Percentiles rank a stretch among this genome's conserved stretches.
These are phyloP conservation scores for Pyrrhosoma nymphula DNA, from an alignment of 2,888 invertebrate genomes.

Conservation along the genomic window DNA sequence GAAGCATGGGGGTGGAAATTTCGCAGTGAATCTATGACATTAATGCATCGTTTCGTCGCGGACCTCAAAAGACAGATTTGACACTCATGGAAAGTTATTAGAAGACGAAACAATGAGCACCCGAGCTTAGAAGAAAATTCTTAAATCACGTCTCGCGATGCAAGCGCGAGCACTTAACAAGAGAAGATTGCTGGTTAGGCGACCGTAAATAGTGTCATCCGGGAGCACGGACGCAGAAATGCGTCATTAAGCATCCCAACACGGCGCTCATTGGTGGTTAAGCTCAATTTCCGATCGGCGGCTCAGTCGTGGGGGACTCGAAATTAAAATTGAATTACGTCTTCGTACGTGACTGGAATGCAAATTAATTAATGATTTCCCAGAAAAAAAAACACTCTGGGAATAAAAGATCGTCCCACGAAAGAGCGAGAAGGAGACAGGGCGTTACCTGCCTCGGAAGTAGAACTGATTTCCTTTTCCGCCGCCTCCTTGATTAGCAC, in stretches of 20 bases:
- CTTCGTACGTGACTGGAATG: background rate
- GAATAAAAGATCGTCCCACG: background rate
- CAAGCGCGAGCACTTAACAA: background rate
- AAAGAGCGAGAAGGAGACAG: background rate
- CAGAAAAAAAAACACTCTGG: background rate
- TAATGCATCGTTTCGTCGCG: no score
- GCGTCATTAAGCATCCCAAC: background rate
- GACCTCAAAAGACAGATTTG: no score
- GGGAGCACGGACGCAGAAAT: background rate
- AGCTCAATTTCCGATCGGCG: conserved; percentile 17
- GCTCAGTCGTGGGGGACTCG: background rate
- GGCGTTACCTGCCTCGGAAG: background rate
- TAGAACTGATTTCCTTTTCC: background rate
- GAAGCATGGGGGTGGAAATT: no score
- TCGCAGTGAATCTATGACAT: no score
- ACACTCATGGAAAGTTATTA: no score
- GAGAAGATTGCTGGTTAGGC: background rate
- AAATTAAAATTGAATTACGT: background rate
- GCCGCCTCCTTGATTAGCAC: background rate
- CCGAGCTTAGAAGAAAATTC: background rate
- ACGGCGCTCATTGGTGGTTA: background rate
- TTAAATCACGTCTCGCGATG: background rate
- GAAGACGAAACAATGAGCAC: background rate
- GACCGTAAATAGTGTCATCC: conserved; percentile 14
- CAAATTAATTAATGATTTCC: background rate